phyloP scores from a whole-genome alignment of 2,113 vertebrate species.

The Rhizomys pruinosus region DNA sequence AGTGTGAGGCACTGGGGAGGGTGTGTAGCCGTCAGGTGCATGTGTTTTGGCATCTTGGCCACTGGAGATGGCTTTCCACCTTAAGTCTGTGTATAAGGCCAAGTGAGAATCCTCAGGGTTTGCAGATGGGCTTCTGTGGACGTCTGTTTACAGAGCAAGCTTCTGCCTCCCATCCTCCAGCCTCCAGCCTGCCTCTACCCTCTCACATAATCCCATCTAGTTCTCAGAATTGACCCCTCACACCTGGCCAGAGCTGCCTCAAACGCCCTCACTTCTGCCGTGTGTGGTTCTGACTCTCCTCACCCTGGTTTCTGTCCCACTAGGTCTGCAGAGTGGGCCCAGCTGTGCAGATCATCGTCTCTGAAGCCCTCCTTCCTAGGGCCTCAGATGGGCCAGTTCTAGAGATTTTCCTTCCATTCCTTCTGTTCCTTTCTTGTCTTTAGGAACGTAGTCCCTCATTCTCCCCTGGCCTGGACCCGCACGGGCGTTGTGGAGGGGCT shows the following conservation, averaged over 20 bases:
- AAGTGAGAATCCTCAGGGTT: neutral
- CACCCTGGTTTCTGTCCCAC: fast-evolving
- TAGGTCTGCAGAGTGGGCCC: neutral
- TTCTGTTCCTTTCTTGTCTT: neutral
- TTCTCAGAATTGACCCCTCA: neutral
- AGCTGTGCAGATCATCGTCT: neutral
- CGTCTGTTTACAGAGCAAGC: neutral
- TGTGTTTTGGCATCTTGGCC: neutral
- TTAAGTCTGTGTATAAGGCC: neutral
- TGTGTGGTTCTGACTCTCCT: neutral
- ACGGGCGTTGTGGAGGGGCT: constrained; percentile 19
- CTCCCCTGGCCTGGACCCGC: neutral
- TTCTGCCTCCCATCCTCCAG: neutral
- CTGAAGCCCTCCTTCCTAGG: neutral
- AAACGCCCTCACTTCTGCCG: neutral
- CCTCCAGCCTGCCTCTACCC: neutral
- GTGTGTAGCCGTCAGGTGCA: neutral
- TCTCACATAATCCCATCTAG: neutral
- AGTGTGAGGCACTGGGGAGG: neutral
- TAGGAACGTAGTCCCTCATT: neutral
- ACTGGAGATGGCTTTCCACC: neutral
- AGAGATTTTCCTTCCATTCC: neutral
- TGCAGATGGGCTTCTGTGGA: neutral
- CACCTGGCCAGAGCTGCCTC: neutral
- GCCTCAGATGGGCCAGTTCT: neutral